Conservation (phyloP, 1,140 invertebrate genomes). For the Drosophila willistoni region DNA sequence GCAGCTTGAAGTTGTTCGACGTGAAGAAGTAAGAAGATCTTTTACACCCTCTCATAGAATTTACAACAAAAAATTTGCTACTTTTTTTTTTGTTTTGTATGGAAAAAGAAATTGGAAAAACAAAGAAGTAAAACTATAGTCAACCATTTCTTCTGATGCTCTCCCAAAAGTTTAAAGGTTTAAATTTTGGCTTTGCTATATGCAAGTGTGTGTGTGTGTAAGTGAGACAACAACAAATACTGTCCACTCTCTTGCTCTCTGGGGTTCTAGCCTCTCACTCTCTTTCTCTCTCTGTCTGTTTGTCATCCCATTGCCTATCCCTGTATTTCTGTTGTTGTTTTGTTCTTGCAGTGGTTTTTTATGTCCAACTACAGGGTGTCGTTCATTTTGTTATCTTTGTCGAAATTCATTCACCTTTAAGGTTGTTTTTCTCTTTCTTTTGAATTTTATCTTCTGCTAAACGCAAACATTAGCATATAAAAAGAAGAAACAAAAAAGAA, state of each 20-base stretch:
- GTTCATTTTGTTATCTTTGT: constrained; percentile 54
- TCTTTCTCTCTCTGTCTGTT: constrained; percentile 12
- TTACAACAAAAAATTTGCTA: constrained; percentile 26
- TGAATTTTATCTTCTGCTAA: constrained; percentile 5
- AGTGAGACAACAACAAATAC: constrained; percentile 45
- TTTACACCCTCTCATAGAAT: constrained; percentile 1
- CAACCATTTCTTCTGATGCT: constrained; percentile 47
- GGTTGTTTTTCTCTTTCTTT: constrained; percentile 52
- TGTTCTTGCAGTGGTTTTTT: constrained; percentile 48
- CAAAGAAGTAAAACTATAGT: constrained; percentile 38
- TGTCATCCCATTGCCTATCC: constrained; percentile 23
- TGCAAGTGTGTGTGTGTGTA: constrained; percentile 32
- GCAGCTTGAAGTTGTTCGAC: constrained; percentile 94
- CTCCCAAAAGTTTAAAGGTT: constrained; percentile 3
- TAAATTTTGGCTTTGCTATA: constrained; percentile 11
- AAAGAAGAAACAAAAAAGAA: constrained; percentile 30
- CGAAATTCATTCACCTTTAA: constrained; percentile 71
- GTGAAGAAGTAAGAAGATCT: constrained; percentile 94
- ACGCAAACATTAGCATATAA: constrained; percentile 60
- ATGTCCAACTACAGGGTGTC: constrained; percentile 50
- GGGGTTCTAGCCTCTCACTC: constrained; percentile 16
- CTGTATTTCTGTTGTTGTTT: constrained; percentile 42
- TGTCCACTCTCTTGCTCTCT: constrained; percentile 15
- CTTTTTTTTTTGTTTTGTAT: constrained; percentile 26
- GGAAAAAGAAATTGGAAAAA: constrained; percentile 8